Evolutionary conservation across 2,113 vertebrate species (phyloP).

Genomic region (Erpornis zantholeuca): DNA sequence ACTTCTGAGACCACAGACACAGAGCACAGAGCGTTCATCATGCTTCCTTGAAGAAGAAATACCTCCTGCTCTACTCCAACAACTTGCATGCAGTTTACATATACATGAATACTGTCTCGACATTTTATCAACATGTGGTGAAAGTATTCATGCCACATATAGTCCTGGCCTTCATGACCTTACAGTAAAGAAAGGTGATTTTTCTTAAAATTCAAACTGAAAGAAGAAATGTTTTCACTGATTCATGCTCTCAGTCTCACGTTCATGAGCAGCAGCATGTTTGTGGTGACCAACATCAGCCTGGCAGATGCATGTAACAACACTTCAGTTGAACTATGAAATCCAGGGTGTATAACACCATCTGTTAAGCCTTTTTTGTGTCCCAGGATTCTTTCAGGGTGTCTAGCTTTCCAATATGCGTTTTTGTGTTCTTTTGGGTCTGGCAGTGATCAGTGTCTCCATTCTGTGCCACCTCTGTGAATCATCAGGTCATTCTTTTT

Average conservation of each 20-base stretch:
- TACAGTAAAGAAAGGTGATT: background rate
- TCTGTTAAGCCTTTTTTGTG: background rate
- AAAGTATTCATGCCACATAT: background rate
- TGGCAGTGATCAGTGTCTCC: background rate
- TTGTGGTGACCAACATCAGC: background rate
- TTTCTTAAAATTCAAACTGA: background rate
- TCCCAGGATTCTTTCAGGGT: background rate
- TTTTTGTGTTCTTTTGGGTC: background rate
- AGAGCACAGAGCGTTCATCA: accelerated
- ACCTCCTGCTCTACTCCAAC: background rate
- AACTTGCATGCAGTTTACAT: background rate
- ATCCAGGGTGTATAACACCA: background rate
- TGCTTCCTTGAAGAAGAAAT: background rate
- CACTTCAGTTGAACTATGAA: accelerated
- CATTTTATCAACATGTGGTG: background rate
- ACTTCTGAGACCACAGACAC: background rate
- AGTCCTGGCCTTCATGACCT: background rate
- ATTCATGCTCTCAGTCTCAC: background rate
- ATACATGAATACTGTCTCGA: background rate
- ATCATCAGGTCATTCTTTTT: background rate
- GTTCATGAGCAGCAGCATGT: background rate
- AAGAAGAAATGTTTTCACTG: background rate
- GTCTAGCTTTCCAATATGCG: accelerated
- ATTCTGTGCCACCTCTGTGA: background rate
- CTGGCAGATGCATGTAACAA: background rate